Percentiles rank a stretch among this genome's conserved stretches.
These are phyloP conservation scores for Zootoca vivipara DNA, from an alignment of 2,113 vertebrate species.

Conservation along the genomic window DNA sequence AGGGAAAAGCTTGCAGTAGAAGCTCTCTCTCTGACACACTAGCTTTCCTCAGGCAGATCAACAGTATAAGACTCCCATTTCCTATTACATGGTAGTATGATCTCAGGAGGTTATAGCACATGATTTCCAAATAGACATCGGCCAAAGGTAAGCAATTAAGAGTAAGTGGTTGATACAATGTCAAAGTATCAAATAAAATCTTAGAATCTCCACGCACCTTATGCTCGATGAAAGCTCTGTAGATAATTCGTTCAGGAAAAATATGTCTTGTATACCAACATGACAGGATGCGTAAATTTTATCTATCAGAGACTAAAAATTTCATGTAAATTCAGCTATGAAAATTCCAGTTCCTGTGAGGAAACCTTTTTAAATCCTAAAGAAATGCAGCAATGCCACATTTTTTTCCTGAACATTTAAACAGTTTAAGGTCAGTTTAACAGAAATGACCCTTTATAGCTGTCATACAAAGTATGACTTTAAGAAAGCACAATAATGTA, in stretches of 20 bases:
- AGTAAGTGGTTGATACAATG: not conserved
- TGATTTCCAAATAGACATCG: not conserved
- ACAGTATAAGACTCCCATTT: no score
- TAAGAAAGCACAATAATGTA: not conserved
- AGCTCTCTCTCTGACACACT: not conserved
- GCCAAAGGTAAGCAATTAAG: not conserved
- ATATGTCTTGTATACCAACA: not conserved
- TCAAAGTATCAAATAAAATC: not conserved
- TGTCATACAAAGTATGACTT: not conserved
- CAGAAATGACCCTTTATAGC: not conserved
- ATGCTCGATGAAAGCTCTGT: not conserved
- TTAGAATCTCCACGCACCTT: not conserved
- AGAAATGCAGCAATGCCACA: not conserved
- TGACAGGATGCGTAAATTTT: not conserved
- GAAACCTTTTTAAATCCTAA: not conserved
- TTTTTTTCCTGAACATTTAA: not conserved
- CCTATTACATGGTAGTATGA: not conserved
- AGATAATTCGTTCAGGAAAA: not conserved
- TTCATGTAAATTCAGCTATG: not conserved
- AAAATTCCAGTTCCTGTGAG: not conserved
- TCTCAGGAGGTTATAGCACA: not conserved
- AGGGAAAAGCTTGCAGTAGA: not conserved
- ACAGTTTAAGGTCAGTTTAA: not conserved
- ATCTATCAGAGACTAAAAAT: not conserved
- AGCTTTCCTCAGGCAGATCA: not conserved